Evolutionary conservation across 2,113 vertebrate genomes (phyloP).

Genomic region (Microtus pennsylvanicus): DNA sequence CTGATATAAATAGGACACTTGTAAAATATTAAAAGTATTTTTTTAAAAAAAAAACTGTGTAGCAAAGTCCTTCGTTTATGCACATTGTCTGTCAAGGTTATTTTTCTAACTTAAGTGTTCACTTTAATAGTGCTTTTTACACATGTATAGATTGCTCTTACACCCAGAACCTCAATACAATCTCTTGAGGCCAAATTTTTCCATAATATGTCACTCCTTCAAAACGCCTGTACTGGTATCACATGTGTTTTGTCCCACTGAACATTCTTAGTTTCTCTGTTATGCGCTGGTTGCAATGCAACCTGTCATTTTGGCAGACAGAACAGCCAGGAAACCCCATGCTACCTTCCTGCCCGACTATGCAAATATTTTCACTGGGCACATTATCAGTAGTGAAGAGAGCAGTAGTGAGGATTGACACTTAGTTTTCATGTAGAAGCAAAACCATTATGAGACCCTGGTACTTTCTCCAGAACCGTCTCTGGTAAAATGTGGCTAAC

Average conservation of each 20-base stretch:
- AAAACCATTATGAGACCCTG: not conserved
- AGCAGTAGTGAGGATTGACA: constrained; percentile 46
- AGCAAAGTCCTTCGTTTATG: not conserved
- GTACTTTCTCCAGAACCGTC: constrained; percentile 51
- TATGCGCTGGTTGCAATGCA: constrained; percentile 78
- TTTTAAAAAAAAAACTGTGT: not conserved
- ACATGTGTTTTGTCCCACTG: constrained; percentile 80
- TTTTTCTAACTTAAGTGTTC: constrained; percentile 16
- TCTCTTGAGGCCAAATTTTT: constrained; percentile 23
- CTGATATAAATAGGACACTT: constrained; percentile 53
- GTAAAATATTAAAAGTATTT: constrained; percentile 55
- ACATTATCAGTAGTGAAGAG: constrained; percentile 47
- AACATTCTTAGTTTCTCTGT: constrained; percentile 78
- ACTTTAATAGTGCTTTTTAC: not conserved
- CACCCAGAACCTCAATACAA: not conserved
- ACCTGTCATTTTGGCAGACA: constrained; percentile 80
- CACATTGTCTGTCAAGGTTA: not conserved
- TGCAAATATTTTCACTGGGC: constrained; percentile 53
- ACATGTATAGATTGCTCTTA: not conserved
- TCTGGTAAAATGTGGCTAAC: constrained; percentile 45
- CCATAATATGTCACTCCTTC: constrained; percentile 42
- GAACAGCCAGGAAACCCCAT: constrained; percentile 67
- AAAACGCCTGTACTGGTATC: not conserved
- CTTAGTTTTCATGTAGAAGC: not conserved
- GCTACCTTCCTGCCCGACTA: not conserved